Evolutionary conservation across 2,113 vertebrate species (phyloP).

Genomic region (Heterotilapia buettikoferi): DNA sequence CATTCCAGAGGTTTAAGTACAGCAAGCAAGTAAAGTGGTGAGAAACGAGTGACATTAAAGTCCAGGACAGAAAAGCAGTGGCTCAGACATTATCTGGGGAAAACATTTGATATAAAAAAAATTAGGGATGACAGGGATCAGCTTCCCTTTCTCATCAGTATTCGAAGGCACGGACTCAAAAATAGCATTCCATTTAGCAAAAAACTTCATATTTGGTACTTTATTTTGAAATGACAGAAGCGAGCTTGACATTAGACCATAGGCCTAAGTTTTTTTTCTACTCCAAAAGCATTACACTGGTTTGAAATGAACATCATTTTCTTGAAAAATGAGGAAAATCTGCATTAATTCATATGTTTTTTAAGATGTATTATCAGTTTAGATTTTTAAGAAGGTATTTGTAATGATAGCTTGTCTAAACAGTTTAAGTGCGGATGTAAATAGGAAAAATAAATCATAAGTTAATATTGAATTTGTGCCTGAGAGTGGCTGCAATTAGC

Average conservation of each 20-base stretch:
- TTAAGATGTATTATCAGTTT: neutral
- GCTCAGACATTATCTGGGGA: neutral
- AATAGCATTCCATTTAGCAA: neutral
- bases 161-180: constrained; percentile 7
- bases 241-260: neutral
- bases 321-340: neutral
- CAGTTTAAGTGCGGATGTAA: neutral
- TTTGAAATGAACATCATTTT: neutral
- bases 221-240: neutral
- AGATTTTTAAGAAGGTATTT: neutral
- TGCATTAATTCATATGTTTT: neutral
- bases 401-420: neutral
- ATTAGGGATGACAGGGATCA: constrained; percentile 36
- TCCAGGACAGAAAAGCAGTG: neutral
- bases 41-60: neutral
- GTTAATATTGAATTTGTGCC: neutral
- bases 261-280: neutral
- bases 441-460: neutral
- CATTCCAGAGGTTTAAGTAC: constrained; percentile 21
- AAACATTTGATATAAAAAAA: constrained; percentile 38
- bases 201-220: constrained; percentile 7
- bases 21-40: neutral
- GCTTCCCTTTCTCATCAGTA: constrained; percentile 4
- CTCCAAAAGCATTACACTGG: neutral
- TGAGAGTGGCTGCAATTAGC: neutral